Evolutionary conservation across 2,888 invertebrate species (phyloP).

Genomic region (Diaprepes abbreviatus): DNA sequence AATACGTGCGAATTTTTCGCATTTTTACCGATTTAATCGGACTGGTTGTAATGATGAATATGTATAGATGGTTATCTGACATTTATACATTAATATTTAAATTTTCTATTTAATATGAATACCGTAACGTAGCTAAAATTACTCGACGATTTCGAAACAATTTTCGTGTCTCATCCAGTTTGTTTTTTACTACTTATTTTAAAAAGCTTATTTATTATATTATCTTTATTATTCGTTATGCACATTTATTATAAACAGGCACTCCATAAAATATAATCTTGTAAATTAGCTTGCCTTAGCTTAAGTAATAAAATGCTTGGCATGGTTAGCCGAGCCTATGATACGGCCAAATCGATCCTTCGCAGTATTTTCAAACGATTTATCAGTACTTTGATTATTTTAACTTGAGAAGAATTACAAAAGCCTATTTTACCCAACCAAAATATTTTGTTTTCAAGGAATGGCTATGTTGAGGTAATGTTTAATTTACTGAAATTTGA

Average conservation of each 20-base stretch:
- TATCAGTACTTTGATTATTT: no score
- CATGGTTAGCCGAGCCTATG: no score
- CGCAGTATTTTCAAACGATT: no score
- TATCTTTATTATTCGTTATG: no score
- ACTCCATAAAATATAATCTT: slow-evolving; percentile 1
- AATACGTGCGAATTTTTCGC: background rate
- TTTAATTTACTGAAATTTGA: no score
- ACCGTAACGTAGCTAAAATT: background rate
- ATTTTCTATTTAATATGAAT: background rate
- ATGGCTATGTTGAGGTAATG: no score
- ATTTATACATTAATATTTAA: slow-evolving; percentile 15
- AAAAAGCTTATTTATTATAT: no score
- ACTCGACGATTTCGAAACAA: background rate
- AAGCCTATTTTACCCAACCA: no score
- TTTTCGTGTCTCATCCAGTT: background rate
- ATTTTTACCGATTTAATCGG: background rate
- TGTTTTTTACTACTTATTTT: no score
- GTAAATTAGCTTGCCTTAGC: background rate
- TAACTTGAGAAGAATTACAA: no score
- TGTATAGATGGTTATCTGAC: slow-evolving; percentile 7
- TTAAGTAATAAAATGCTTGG: background rate
- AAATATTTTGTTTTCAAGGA: no score
- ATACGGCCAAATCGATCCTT: no score
- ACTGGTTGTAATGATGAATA: slow-evolving; percentile 11
- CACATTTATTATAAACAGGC: background rate